These are phyloP conservation scores for Calcarius lapponicus DNA, from an alignment of 2,797 vertebrate genomes.

Conservation along the genomic window DNA sequence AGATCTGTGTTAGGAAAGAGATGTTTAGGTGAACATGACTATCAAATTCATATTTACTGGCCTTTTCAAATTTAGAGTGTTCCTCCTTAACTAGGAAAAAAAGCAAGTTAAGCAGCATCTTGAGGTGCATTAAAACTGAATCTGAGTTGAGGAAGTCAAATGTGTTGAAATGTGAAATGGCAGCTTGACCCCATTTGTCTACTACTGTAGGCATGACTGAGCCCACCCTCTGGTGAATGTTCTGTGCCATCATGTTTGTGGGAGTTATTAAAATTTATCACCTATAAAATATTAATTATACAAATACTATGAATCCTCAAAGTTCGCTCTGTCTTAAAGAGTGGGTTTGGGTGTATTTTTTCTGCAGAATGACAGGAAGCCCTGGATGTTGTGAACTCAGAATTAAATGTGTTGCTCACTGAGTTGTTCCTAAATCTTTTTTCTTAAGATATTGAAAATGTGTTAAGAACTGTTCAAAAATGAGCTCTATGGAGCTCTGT, in stretches of 20 bases:
- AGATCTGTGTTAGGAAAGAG: not conserved
- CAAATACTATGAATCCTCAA: not conserved
- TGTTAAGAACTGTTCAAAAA: not conserved
- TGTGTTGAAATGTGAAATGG: slow-evolving; percentile 15
- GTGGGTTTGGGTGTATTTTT: not conserved
- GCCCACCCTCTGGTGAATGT: not conserved
- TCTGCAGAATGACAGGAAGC: not conserved
- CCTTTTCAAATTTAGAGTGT: not conserved
- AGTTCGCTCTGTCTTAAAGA: not conserved
- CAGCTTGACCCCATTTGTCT: slow-evolving; percentile 18
- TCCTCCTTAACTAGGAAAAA: not conserved
- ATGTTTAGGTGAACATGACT: not conserved
- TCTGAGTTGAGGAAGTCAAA: not conserved
- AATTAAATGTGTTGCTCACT: not conserved
- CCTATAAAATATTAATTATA: slow-evolving; percentile 2
- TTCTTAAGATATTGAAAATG: not conserved
- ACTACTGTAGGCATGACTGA: not conserved
- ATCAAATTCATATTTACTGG: not conserved
- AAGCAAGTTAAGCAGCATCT: not conserved
- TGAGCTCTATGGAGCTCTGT: not conserved
- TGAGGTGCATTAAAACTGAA: not conserved
- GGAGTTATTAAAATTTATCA: slow-evolving; percentile 33
- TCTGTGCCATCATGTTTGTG: not conserved
- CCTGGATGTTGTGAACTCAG: not conserved
- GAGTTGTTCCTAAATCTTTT: not conserved